phyloP scores from a whole-genome alignment of 2,797 vertebrate species.

The Danionella dracula region DNA sequence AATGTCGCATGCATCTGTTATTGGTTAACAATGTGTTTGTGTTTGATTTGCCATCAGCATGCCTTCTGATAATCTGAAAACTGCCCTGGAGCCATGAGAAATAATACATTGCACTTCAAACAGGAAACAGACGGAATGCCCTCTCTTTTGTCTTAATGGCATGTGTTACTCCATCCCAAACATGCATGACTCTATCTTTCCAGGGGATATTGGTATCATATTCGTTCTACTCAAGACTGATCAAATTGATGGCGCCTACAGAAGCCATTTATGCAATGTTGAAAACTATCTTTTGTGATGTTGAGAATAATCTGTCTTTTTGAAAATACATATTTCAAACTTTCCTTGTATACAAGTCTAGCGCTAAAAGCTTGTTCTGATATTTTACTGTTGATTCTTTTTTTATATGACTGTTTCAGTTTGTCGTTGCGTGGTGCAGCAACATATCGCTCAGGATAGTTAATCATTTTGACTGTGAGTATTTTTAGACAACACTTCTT shows the following conservation, averaged over 20 bases:
- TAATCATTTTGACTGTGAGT: too few relatives aligned
- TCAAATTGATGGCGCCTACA: not conserved
- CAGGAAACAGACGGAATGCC: constrained; percentile 7
- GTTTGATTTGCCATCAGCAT: constrained; percentile 1
- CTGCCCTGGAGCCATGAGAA: not conserved
- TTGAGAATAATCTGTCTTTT: not conserved
- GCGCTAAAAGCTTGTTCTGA: too few relatives aligned
- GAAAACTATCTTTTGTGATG: not conserved
- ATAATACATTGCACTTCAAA: constrained; percentile 6
- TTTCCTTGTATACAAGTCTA: too few relatives aligned
- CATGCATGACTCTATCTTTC: constrained; percentile 20
- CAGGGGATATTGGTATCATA: not conserved
- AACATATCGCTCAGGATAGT: too few relatives aligned
- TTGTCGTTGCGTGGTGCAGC: too few relatives aligned
- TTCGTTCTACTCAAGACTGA: not conserved
- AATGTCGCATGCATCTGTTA: not conserved
- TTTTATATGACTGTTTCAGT: too few relatives aligned
- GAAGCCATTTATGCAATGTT: not conserved
- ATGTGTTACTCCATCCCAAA: constrained; percentile 3
- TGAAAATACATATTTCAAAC: not conserved
- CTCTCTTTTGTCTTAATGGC: constrained; percentile 22
- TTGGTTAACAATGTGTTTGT: not conserved
- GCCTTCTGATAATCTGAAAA: constrained; percentile 2
- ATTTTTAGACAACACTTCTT: too few relatives aligned
- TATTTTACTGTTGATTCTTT: too few relatives aligned